Evolutionary conservation across 30 jellyfish, hydroid and myxozoan genomes (phyloP), one percentile per base, ranked within the genome.

Genomic region (Haliclystus octoradiatus): DNA sequence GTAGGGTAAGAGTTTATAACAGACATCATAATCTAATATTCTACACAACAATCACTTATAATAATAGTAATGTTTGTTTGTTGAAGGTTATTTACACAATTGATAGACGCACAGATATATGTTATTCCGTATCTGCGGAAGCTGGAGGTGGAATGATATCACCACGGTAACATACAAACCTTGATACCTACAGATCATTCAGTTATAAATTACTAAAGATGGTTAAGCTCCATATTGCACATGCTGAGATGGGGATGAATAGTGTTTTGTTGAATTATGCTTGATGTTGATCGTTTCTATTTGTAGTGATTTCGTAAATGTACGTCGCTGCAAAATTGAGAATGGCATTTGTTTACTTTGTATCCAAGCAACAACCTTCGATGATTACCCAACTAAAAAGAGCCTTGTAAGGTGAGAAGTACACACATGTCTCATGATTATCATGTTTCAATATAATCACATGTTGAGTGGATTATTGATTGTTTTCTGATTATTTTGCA

Each of bases 91-190:
- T 80, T 52, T 34, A 66, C 22, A 62, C 26, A 0, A 47, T 87
- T 2, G 73, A 80, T 65, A 87, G 69, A 68, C 69, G 61, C 24
- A 79, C 97, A 9, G 97, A 87, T 66, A 57, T 87, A 15, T 47
- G 85, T 35, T 80, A 87, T 52, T 63, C 83, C 24, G 84, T 79
- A 13, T 72, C 94, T 30, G 75, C 94, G n/a, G 93, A 74, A 28
- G 92, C 93, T 33, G 97, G 80, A 28, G 93, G 91, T 7, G 97
- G 97, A 2, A 72, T 87, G 15, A 68, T 78, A 34, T 62, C 94
- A 0, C 65, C 90, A 4, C 71, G 94, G 94, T 86, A 26, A 1
- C 2, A 33, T 0, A n/a, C n/a, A n/a, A n/a, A n/a, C n/a, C n/a
- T n/a, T n/a, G n/a, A n/a, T n/a, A n/a, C n/a, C n/a, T n/a, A n/a